A percentile compares a stretch with the other conserved stretches of the same genome.
Evolutionary conservation across 2,888 invertebrate species (phyloP).

Genomic region (Beris morrisii): DNA sequence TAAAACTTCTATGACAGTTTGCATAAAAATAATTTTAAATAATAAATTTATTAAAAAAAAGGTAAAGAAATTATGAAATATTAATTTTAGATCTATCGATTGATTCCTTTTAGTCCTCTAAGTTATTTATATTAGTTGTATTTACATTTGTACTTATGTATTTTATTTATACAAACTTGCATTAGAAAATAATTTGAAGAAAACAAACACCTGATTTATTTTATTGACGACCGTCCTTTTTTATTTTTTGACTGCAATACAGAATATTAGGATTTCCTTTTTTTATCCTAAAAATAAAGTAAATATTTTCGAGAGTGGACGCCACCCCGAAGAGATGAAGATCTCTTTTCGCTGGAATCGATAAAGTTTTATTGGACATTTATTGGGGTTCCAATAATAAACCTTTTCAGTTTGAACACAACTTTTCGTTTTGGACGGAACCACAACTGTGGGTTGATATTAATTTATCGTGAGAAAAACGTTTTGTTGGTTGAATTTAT

Average conservation of each 20-base stretch:
- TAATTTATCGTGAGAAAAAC: too few species aligned
- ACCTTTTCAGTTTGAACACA: slow-evolving; percentile 6
- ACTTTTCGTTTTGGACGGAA: slow-evolving; percentile 2
- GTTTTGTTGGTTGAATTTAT: too few species aligned
- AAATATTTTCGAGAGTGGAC: too few species aligned
- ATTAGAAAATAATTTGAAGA: slow-evolving; percentile 26
- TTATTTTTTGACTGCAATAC: too few species aligned
- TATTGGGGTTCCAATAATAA: slow-evolving; percentile 10
- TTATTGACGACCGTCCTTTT: neutral
- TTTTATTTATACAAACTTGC: slow-evolving; percentile 26
- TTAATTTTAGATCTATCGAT: slow-evolving; percentile 17
- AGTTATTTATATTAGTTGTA: slow-evolving; percentile 28
- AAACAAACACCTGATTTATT: slow-evolving; percentile 5
- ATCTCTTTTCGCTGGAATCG: neutral
- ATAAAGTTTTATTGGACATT: slow-evolving; percentile 23
- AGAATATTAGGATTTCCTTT: too few species aligned
- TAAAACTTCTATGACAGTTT: slow-evolving; percentile 28
- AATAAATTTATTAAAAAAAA: neutral
- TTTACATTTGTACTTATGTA: slow-evolving; percentile 28
- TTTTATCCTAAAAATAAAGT: too few species aligned
- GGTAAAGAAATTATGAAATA: neutral
- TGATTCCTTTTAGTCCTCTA: slow-evolving; percentile 21
- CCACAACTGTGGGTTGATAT: too few species aligned
- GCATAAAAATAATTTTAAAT: slow-evolving; percentile 6
- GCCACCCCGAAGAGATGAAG: neutral